Base-by-base conservation (phyloP, 2,797 vertebrate genomes). In the Sebastes steindachneri region DNA sequence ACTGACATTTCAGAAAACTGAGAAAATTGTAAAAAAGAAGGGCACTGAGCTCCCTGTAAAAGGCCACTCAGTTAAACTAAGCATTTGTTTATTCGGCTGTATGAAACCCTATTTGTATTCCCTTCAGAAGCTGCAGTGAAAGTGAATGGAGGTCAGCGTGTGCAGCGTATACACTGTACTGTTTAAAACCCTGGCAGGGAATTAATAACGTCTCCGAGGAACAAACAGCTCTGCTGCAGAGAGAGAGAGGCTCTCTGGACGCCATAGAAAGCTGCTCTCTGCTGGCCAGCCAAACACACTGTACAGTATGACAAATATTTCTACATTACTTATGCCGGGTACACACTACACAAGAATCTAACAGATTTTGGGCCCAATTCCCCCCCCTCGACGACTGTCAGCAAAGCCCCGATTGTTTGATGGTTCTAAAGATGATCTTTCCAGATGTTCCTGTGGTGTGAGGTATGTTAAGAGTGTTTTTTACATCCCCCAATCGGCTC, bases 1-100 rank as follows among this genome's bases (percentile, higher is more conserved):
- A 86, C 81, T 96, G 93, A 95, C 93, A 95, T 94, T 94, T 95
- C 80, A 73, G 69, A 85, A 92, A 94, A 91, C 41, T 12, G 83
- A 84, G 79, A 84, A 83, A 93, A 88, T 69, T 82, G 85, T 89
- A 90, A 94, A 90, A 62, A 92, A 84, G 82, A 83, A 83, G 85
- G 82, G 87, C 87, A 90, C 4, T 5, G 74, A 84, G 81, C 58
- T 57, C 67, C 72, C 75, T 75, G 79, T 89, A 90, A 95, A 95
- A 94, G 93, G 92, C 92, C 92, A 92, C 71, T 85, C 86, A 73
- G 90, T 89, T 93, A 91, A 93, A 92, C 83, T 86, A 83, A 89
- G 81, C 88, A 86, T 93, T 92, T 91, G 83, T 92, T 93, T 92
- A 91, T 92, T 83, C 23, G 67, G 66, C 79, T 82, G 77, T 33